A percentile compares a stretch with the other conserved stretches of the same genome.
phyloP scores from a whole-genome alignment of 2,113 vertebrate genomes.

The Hemiprocne comata region DNA sequence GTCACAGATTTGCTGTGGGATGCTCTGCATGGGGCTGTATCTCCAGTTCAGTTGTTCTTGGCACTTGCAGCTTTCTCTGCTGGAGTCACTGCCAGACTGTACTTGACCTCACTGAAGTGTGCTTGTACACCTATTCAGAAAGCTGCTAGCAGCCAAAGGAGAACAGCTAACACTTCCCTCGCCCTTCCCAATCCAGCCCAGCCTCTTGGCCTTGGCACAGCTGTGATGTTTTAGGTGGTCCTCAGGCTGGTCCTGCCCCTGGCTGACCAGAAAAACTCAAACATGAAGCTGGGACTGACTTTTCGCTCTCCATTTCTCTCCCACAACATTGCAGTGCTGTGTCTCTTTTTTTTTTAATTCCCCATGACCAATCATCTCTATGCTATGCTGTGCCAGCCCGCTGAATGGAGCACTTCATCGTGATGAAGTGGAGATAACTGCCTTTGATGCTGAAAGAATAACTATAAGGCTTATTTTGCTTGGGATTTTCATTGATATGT shows the following conservation, averaged over 20 bases:
- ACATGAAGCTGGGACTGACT: neutral
- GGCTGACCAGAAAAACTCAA: neutral
- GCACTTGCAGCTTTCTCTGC: neutral
- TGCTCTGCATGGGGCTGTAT: neutral
- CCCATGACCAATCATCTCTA: neutral
- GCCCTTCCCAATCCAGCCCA: neutral
- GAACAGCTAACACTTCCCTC: neutral
- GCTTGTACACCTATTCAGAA: neutral
- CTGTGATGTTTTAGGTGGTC: neutral
- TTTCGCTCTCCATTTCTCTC: neutral
- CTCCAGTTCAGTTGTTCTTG: neutral
- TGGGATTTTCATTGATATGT: neutral
- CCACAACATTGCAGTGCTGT: neutral
- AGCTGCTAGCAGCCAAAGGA: neutral
- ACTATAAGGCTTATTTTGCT: neutral
- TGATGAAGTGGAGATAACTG: neutral
- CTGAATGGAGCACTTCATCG: neutral
- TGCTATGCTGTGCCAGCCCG: neutral
- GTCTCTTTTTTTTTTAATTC: neutral
- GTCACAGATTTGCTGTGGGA: neutral
- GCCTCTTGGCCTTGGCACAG: neutral
- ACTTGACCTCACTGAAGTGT: neutral
- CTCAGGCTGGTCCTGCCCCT: neutral
- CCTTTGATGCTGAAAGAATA: neutral
- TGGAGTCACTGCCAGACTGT: neutral